Evolutionary conservation across 2,888 invertebrate species (phyloP), one percentile per base, ranked within the genome.

Genomic region (Andrena marginata): DNA sequence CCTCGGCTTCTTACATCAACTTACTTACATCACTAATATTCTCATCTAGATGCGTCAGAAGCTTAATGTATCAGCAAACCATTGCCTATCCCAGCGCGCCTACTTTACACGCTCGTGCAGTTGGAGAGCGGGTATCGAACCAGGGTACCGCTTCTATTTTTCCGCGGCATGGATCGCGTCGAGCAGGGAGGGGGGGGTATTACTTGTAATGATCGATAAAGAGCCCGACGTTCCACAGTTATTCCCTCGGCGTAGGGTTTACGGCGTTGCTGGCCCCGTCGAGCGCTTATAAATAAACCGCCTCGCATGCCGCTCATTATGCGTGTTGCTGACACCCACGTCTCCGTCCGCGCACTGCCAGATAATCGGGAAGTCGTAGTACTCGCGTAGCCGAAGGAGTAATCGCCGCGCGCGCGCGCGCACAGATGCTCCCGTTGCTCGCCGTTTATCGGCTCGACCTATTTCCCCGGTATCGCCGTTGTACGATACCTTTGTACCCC

Each of bases 241-340:
- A 49, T 16, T 70, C 31, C 31, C 23, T 67, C 62, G 26, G 29
- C 7, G 68, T 64, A 51, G 48, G 51, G 42, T 84, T 78, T 84
- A 71, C 60, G 68, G 13, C 60, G 63, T 59, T 69, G 67, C 51
- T 62, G 23, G 23, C 26, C 42, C n/a, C 70, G 29, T 51, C 42
- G 54, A 62, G 29, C 62, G 67, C 8, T 56, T 82, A 70, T 85
- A 82, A 82, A 79, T 82, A 85, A 69, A 33, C 72, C n/a, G 16
- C 59, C 54, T 70, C 31, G 33, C 59, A 10, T 48, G 42, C 31
- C 29, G 59, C 42, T 85, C 54, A 64, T 82, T 78, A 82, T 35
- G 67, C 68, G 42, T 35, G 42, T 59, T 16, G 67, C 26, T 29
- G 67, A 77, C 75, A 77, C 49, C 42, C 49, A 20, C 33, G 54